Percentiles rank a stretch among this genome's conserved stretches.
These are phyloP conservation scores for Halichoerus grypus DNA, from an alignment of 2,113 vertebrate species.

Conservation along the genomic window DNA sequence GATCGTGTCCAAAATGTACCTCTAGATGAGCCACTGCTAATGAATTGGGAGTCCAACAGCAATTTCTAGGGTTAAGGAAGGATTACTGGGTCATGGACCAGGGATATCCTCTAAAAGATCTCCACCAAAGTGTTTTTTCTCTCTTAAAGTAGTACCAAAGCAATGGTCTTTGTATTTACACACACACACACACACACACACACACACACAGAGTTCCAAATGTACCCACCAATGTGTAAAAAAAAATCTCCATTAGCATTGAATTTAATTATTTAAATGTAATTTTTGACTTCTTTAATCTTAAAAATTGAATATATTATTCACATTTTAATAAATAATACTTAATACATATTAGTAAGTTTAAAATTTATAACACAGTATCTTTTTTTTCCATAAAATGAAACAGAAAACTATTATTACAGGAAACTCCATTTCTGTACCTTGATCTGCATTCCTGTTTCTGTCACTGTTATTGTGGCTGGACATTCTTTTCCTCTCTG, in stretches of 20 bases:
- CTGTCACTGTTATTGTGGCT: background rate
- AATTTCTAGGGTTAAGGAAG: background rate
- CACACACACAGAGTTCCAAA: background rate
- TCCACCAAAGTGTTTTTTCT: background rate
- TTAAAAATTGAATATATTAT: background rate
- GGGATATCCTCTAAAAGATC: background rate
- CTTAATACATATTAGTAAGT: conserved; percentile 2
- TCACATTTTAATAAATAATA: conserved; percentile 33
- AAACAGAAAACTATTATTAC: background rate
- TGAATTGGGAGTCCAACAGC: background rate
- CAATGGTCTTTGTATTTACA: conserved; percentile 3
- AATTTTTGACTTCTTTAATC: conserved; percentile 49
- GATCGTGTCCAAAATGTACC: background rate
- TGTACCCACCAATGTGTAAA: background rate
- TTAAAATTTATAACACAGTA: background rate
- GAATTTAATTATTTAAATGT: conserved; percentile 38
- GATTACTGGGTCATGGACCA: background rate
- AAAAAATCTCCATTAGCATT: background rate
- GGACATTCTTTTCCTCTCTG: background rate
- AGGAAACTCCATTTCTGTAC: background rate
- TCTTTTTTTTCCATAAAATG: background rate
- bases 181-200: background rate
- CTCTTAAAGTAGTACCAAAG: background rate
- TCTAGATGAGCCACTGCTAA: background rate
- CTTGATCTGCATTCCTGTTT: background rate